A percentile compares a stretch with the other conserved stretches of the same genome.
These are phyloP conservation scores for Platalea minor DNA, from an alignment of 2,797 vertebrate species.

Conservation along the genomic window DNA sequence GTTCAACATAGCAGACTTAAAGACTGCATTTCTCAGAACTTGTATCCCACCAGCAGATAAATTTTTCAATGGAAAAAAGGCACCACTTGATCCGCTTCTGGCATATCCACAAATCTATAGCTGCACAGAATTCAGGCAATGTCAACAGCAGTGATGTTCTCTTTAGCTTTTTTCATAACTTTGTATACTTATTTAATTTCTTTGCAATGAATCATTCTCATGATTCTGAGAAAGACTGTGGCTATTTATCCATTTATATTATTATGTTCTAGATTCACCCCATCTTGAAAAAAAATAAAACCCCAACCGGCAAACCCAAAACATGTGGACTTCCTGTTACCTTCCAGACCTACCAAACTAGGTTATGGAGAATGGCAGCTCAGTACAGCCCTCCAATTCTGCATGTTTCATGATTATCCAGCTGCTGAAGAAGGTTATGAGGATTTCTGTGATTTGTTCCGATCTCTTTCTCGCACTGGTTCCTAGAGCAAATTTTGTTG, in stretches of 20 bases:
- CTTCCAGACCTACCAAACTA: background rate
- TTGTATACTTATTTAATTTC: background rate
- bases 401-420: background rate
- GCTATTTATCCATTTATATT: background rate
- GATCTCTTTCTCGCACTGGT: background rate
- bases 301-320: background rate
- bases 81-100: background rate
- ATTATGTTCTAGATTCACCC: background rate
- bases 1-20: background rate
- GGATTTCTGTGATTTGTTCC: background rate
- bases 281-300: background rate
- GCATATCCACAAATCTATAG: background rate
- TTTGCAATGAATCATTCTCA: background rate
- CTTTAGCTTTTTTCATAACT: background rate
- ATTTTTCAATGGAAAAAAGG: background rate
- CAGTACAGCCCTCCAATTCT: background rate
- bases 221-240: background rate
- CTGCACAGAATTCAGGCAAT: background rate
- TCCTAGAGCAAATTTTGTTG: background rate
- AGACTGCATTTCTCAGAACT: background rate
- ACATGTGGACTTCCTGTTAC: background rate
- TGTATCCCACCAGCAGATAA: fast-evolving
- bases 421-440: background rate
- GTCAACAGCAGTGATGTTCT: background rate
- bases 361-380: background rate